Evolutionary conservation across 2,888 invertebrate genomes (phyloP).

Genomic region (Escarpia spicata): DNA sequence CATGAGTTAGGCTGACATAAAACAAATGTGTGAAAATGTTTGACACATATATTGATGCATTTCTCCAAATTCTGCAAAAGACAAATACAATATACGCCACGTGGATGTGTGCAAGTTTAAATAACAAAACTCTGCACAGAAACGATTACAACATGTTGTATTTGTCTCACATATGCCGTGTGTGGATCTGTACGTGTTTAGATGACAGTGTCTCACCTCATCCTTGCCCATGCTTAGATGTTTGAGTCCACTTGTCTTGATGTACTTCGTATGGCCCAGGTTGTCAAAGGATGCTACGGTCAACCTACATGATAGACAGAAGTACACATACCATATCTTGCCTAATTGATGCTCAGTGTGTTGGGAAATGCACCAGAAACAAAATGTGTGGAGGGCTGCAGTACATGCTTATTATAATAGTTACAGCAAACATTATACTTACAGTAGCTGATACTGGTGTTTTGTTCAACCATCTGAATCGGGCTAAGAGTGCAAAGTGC

Average conservation of each 20-base stretch:
- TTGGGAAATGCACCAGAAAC: neutral
- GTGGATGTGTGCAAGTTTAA: too few species aligned
- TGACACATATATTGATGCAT: too few species aligned
- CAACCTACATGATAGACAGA: constrained; percentile 66
- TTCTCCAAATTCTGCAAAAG: neutral
- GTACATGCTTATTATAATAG: too few species aligned
- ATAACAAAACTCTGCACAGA: too few species aligned
- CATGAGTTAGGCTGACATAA: neutral
- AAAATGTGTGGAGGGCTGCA: too few species aligned
- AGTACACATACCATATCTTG: neutral
- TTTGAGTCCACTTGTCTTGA: constrained; percentile 73
- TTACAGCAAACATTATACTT: too few species aligned
- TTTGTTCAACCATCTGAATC: too few species aligned
- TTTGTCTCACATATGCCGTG: too few species aligned
- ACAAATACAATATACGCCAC: too few species aligned
- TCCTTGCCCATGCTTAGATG: constrained; percentile 73
- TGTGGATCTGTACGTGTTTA: neutral
- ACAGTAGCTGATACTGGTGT: too few species aligned
- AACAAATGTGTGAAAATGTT: neutral
- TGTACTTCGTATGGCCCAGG: constrained; percentile 72
- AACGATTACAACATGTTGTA: too few species aligned
- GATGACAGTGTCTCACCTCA: constrained; percentile 69
- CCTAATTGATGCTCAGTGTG: neutral
- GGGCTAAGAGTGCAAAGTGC: too few species aligned
- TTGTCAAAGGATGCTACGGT: constrained; percentile 75